Conservation (phyloP, 2,113 vertebrate species). For the Ploceus nigricollis region DNA sequence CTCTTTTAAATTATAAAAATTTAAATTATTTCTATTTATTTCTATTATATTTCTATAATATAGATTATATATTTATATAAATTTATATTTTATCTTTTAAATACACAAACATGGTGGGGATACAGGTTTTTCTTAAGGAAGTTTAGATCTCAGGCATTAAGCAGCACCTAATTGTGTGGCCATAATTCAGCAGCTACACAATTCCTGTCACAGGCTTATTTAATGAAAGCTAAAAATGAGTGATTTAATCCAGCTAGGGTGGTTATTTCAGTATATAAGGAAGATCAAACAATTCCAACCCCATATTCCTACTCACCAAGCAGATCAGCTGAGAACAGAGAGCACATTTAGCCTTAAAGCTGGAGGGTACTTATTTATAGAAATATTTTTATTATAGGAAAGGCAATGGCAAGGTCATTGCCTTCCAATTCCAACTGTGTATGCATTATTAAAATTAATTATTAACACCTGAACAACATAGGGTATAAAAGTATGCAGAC, state of each 20-base stretch:
- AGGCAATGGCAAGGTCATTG: not conserved
- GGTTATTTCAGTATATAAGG: not conserved
- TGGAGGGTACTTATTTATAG: not conserved
- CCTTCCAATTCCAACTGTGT: not conserved
- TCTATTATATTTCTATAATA: too few species aligned
- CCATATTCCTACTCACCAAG: not conserved
- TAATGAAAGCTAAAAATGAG: not conserved
- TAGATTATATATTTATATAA: too few species aligned
- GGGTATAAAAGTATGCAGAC: not conserved
- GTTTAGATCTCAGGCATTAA: not conserved
- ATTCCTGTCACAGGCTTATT: not conserved
- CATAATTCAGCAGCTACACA: not conserved
- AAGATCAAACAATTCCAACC: not conserved
- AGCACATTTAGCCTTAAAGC: not conserved
- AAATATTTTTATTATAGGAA: not conserved
- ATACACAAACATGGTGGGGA: not conserved
- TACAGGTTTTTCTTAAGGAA: not conserved
- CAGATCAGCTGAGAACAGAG: not conserved
- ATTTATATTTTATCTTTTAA: not conserved
- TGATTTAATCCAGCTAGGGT: not conserved
- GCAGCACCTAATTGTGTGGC: not conserved
- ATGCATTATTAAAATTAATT: not conserved
- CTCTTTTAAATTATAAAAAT: too few species aligned
- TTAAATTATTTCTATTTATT: too few species aligned
- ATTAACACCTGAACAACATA: not conserved